Conservation (phyloP, 2,797 vertebrate genomes). For the Numenius phaeopus region DNA sequence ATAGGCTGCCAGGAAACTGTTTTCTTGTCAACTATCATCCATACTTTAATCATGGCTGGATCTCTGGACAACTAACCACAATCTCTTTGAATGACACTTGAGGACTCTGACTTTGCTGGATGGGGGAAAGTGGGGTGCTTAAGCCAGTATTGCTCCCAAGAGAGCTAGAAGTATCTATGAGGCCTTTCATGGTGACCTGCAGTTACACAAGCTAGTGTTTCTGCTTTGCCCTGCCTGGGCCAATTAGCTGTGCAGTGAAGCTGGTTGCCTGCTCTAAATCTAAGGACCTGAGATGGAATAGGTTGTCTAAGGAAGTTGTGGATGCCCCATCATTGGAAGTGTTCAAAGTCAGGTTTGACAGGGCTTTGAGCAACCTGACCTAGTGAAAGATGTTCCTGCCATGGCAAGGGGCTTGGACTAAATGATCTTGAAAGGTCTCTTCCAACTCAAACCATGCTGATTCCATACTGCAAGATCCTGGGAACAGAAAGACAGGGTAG, state of each 20-base stretch:
- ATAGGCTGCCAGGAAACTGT: background rate
- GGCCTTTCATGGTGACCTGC: background rate
- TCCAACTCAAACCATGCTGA: background rate
- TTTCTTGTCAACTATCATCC: background rate
- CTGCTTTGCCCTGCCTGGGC: background rate
- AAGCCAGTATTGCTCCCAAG: background rate
- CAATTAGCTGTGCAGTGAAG: background rate
- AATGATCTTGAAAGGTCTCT: background rate
- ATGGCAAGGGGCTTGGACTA: background rate
- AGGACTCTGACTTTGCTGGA: background rate
- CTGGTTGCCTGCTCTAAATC: background rate
- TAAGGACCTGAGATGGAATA: background rate
- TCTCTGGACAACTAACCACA: background rate
- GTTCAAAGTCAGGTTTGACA: background rate
- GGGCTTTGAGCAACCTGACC: background rate
- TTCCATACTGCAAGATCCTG: background rate
- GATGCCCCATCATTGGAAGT: background rate
- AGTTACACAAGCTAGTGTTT: background rate
- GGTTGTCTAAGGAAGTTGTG: background rate
- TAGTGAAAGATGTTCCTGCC: fast-evolving
- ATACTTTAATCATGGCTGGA: background rate
- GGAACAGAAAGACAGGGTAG: background rate
- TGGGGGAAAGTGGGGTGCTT: background rate
- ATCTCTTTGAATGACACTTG: background rate
- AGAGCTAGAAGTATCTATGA: background rate